A percentile compares a stretch with the other conserved stretches of the same genome.
Conservation (phyloP, 2,797 vertebrate species). For the Florisuga fusca region DNA sequence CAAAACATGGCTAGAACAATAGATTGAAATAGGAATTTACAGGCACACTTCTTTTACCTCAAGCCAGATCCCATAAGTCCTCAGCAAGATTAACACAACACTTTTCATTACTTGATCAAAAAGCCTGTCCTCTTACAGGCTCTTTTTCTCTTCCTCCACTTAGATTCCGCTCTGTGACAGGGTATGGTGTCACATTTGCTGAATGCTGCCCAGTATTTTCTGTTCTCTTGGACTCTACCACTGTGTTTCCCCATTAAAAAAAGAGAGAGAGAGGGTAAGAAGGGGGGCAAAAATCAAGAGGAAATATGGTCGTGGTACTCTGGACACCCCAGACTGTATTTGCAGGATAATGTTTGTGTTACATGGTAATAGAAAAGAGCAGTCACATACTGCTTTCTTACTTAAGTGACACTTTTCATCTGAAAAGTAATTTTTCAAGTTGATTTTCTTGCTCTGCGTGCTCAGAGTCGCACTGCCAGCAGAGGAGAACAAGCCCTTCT, state of each 20-base stretch:
- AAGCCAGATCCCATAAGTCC: background rate
- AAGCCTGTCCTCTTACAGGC: background rate
- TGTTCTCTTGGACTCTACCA: background rate
- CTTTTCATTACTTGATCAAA: background rate
- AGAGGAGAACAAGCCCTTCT: constrained; percentile 35
- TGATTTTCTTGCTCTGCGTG: background rate
- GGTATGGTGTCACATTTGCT: background rate
- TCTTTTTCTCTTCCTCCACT: background rate
- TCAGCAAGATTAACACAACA: background rate
- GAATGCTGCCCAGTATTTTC: background rate
- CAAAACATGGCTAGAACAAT: background rate
- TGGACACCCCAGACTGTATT: background rate
- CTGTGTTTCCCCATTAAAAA: rapidly evolving
- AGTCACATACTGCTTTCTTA: background rate
- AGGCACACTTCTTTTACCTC: background rate
- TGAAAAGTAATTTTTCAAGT: constrained; percentile 38
- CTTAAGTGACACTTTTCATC: constrained; percentile 3
- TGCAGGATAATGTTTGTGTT: background rate
- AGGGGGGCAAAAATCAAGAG: background rate
- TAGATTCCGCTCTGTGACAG: background rate
- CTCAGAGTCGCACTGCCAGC: background rate
- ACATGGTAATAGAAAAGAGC: background rate
- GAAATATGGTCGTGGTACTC: background rate
- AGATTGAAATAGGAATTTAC: background rate
- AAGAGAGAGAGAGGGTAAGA: no score